Evolutionary conservation across 64 coral and sea anemone species (phyloP).

Genomic region (Montipora foliosa): DNA sequence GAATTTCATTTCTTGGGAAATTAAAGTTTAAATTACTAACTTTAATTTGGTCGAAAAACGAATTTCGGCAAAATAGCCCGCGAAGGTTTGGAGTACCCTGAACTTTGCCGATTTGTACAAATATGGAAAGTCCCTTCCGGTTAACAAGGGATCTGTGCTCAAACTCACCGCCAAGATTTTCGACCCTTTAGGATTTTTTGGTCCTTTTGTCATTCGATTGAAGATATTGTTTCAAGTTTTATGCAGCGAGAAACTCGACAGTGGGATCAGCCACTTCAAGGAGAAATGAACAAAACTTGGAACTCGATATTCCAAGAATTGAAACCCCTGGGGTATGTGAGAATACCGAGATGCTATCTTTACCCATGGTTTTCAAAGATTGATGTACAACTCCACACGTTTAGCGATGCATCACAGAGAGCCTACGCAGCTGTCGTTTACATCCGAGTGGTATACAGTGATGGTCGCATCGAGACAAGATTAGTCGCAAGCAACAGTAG

Average conservation of each 20-base stretch:
- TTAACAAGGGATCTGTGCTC: too few species aligned
- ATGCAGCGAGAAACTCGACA: slow-evolving; percentile 12
- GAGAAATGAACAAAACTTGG: slow-evolving; percentile 14
- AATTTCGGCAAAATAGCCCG: too few species aligned
- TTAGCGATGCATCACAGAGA: too few species aligned
- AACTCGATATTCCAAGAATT: slow-evolving; percentile 18
- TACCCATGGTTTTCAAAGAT: too few species aligned
- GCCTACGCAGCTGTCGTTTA: too few species aligned
- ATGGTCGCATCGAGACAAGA: background rate
- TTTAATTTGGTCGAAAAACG: too few species aligned
- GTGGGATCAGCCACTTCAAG: slow-evolving; percentile 11
- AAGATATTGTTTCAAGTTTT: slow-evolving; percentile 26
- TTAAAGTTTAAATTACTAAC: too few species aligned
- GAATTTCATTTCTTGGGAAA: too few species aligned
- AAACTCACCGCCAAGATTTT: too few species aligned
- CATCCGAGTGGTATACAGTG: background rate
- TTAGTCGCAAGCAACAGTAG: background rate
- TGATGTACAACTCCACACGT: too few species aligned
- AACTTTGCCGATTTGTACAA: background rate
- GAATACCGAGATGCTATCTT: slow-evolving; percentile 8
- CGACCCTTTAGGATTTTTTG: too few species aligned
- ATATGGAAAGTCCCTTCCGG: too few species aligned
- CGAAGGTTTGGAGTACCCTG: background rate
- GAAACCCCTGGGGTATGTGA: slow-evolving; percentile 1
- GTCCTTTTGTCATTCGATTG: background rate